Evolutionary conservation across 2,113 vertebrate species (phyloP).

Genomic region (Pelodiscus sinensis): DNA sequence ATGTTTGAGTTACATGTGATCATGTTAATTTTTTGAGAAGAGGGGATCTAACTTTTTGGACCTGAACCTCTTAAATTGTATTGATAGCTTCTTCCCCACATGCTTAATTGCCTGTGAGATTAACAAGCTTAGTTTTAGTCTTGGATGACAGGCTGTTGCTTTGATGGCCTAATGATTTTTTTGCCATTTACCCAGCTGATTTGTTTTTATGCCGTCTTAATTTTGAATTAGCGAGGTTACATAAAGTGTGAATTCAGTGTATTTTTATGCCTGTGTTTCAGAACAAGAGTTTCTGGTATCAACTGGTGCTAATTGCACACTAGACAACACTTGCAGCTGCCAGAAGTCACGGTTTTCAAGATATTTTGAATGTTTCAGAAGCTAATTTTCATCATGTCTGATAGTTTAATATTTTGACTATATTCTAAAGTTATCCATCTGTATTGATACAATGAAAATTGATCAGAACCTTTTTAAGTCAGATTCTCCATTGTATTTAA

Average conservation of each 20-base stretch:
- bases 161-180: background rate
- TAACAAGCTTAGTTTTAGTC: background rate
- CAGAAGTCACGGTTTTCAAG: background rate
- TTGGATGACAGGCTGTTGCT: background rate
- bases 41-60: background rate
- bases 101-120: background rate
- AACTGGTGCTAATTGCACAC: background rate
- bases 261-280: background rate
- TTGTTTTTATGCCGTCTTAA: slow-evolving; percentile 20
- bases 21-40: background rate
- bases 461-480: background rate
- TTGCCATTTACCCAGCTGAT: slow-evolving; percentile 71
- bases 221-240: background rate
- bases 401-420: background rate
- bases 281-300: background rate
- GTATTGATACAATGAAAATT: background rate
- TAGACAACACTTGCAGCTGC: background rate
- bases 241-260: background rate
- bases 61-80: background rate
- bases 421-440: background rate
- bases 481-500: too few species aligned
- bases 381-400: background rate
- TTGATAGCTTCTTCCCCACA: background rate
- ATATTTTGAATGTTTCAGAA: background rate
- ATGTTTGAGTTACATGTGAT: background rate